phyloP scores from a whole-genome alignment of 2,888 invertebrate genomes.

The Spisula solida region DNA sequence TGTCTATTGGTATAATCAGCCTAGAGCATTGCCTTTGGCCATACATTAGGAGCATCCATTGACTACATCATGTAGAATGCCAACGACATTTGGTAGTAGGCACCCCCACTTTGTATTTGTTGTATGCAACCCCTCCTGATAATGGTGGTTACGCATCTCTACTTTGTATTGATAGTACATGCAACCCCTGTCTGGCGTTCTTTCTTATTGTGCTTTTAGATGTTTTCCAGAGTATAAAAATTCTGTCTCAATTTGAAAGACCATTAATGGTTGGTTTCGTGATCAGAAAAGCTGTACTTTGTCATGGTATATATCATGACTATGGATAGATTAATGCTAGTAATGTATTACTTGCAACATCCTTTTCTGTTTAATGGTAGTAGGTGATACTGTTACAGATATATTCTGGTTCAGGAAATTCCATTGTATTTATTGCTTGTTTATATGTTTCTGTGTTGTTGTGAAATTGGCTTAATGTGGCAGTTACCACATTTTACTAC shows the following conservation, averaged over 20 bases:
- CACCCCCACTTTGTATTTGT: too few relatives aligned
- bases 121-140: too few relatives aligned
- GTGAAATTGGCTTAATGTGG: not conserved
- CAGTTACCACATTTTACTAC: slow-evolving; percentile 3
- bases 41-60: too few relatives aligned
- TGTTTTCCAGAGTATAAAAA: not conserved
- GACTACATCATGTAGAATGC: too few relatives aligned
- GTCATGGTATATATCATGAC: not conserved
- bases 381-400: not conserved
- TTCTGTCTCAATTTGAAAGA: not conserved
- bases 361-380: not conserved
- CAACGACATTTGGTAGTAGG: too few relatives aligned
- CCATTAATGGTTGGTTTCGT: not conserved
- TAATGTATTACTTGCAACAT: not conserved
- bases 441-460: slow-evolving; percentile 5
- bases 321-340: not conserved
- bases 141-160: too few relatives aligned
- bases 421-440: not conserved
- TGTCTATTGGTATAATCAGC: too few relatives aligned
- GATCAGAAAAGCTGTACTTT: not conserved
- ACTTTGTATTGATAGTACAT: too few relatives aligned
- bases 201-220: too few relatives aligned
- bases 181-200: too few relatives aligned
- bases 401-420: not conserved
- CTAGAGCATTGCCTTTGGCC: too few relatives aligned